Percentiles rank a stretch among this genome's conserved stretches.
phyloP scores from a whole-genome alignment of 1,140 invertebrate species.

The Harpegnathos saltator region DNA sequence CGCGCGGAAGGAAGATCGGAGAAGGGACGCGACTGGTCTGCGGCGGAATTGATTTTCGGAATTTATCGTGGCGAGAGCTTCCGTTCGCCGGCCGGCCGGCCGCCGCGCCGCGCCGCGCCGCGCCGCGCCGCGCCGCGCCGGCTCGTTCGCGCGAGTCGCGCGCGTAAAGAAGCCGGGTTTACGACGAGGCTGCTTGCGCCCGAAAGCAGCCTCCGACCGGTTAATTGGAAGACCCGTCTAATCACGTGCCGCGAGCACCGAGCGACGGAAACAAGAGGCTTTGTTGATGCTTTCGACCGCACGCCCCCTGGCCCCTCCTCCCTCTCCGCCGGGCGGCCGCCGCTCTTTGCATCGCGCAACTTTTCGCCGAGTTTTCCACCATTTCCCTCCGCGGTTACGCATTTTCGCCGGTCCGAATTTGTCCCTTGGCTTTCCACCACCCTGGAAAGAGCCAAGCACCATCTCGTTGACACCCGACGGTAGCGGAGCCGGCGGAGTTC shows the following conservation, averaged over 20 bases:
- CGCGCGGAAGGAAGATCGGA: conserved; percentile 28
- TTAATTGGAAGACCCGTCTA: conserved; percentile 83
- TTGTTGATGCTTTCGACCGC: conserved; percentile 65
- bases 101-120: too few relatives aligned
- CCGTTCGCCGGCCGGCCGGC: conserved; percentile 76
- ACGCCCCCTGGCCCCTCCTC: conserved; percentile 15
- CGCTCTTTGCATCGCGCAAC: neutral
- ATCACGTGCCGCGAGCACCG: conserved; percentile 70
- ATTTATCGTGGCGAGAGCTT: conserved; percentile 86
- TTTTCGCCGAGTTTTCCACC: too few relatives aligned
- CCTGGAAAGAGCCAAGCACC: too few relatives aligned
- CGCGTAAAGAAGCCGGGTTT: conserved; percentile 83
- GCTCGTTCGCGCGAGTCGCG: conserved; percentile 42
- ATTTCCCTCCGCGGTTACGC: too few relatives aligned
- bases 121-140: conserved; percentile 34
- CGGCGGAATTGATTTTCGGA: conserved; percentile 83
- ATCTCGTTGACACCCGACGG: neutral
- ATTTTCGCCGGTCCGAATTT: too few relatives aligned
- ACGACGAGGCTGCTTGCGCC: conserved; percentile 79
- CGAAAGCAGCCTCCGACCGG: conserved; percentile 74
- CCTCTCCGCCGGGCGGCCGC: conserved; percentile 28
- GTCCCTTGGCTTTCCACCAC: too few relatives aligned
- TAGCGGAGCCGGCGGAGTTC: too few relatives aligned
- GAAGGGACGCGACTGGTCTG: conserved; percentile 49
- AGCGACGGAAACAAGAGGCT: conserved; percentile 52